Percentiles rank a stretch among this genome's conserved stretches.
These are phyloP conservation scores for Notospermus geniculatus DNA, from an alignment of 1,140 invertebrate genomes.

Conservation along the genomic window DNA sequence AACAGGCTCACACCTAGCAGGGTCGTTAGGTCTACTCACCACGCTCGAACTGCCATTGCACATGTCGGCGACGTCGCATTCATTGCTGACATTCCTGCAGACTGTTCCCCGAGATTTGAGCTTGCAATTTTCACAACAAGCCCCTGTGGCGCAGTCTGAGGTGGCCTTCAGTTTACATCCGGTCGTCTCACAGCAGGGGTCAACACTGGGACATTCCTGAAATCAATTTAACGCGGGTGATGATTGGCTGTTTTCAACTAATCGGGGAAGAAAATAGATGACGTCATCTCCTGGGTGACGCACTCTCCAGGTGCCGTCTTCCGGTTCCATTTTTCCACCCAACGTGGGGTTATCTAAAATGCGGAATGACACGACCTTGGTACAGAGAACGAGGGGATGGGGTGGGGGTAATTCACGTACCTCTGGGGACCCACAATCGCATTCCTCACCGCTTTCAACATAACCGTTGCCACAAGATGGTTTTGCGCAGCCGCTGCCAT, in stretches of 20 bases:
- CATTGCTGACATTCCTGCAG: neutral
- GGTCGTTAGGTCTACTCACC: neutral
- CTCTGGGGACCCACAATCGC: slow-evolving; percentile 2
- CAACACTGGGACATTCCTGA: slow-evolving; percentile 10
- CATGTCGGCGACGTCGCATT: slow-evolving; percentile 1
- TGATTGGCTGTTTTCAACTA: too few relatives aligned
- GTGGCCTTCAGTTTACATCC: slow-evolving; percentile 3
- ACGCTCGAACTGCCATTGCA: neutral
- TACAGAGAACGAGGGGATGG: neutral
- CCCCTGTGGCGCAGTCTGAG: neutral
- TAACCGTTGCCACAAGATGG: neutral
- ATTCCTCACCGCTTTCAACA: slow-evolving; percentile 7
- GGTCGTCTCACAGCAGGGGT: slow-evolving; percentile 5
- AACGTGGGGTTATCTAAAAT: too few relatives aligned
- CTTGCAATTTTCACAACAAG: neutral
- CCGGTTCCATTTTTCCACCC: too few relatives aligned
- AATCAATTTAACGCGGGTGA: too few relatives aligned
- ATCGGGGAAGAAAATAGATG: too few relatives aligned
- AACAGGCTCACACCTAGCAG: too few relatives aligned
- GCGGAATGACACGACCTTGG: too few relatives aligned
- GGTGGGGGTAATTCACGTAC: neutral
- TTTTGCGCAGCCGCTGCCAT: too few relatives aligned
- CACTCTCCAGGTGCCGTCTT: too few relatives aligned
- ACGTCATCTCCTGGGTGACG: too few relatives aligned
- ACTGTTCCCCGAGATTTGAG: neutral